Conservation (phyloP, 2,113 vertebrate genomes). For the Dermatemys mawii region DNA sequence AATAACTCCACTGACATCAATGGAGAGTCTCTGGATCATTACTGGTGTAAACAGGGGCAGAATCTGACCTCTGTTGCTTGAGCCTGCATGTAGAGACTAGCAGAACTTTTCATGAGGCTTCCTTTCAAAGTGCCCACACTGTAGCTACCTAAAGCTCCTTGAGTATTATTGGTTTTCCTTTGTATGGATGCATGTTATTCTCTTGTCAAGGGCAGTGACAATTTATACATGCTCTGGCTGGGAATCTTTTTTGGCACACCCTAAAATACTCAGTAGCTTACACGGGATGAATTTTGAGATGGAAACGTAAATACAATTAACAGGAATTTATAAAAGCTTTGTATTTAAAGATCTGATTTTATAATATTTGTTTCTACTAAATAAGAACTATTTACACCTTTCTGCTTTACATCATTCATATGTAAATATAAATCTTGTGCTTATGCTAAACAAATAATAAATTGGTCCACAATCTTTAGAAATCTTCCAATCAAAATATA, state of each 20-base stretch:
- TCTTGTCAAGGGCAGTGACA: constrained; percentile 50
- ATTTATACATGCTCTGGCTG: constrained; percentile 39
- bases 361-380: not conserved
- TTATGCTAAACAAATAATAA: constrained; percentile 6
- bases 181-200: constrained; percentile 35
- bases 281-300: constrained; percentile 74
- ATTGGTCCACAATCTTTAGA: not conserved
- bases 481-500: constrained; percentile 7
- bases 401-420: constrained; percentile 12
- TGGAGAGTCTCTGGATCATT: constrained; percentile 21
- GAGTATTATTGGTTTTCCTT: constrained; percentile 5
- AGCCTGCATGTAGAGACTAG: constrained; percentile 22
- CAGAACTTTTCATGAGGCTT: constrained; percentile 1
- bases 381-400: constrained; percentile 44
- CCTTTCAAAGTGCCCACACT: constrained; percentile 33
- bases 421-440: not conserved
- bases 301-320: constrained; percentile 70
- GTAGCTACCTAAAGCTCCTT: not conserved
- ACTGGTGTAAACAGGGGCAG: constrained; percentile 20
- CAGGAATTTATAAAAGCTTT: constrained; percentile 65
- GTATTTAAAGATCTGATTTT: constrained; percentile 59
- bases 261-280: constrained; percentile 67
- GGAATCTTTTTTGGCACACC: constrained; percentile 62
- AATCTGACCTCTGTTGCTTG: constrained; percentile 12
- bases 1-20: not conserved